These are phyloP conservation scores for Chaitophorus viminalis DNA, from an alignment of 2,888 invertebrate genomes.

Conservation along the genomic window DNA sequence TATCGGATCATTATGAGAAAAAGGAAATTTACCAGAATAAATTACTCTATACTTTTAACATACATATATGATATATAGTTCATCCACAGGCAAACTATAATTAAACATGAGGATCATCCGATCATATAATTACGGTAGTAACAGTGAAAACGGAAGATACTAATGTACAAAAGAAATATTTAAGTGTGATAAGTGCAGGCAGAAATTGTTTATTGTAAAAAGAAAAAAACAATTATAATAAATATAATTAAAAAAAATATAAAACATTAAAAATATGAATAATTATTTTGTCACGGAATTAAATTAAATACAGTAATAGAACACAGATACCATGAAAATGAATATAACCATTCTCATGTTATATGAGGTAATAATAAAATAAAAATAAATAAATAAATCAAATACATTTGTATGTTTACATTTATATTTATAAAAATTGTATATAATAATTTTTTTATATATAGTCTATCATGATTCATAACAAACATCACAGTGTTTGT, in stretches of 20 bases:
- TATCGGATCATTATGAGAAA: too few relatives aligned
- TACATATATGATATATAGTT: too few relatives aligned
- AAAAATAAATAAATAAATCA: background rate
- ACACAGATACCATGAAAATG: background rate
- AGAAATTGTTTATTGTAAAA: conserved; percentile 3
- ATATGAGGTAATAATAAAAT: background rate
- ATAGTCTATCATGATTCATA: background rate
- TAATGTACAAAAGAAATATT: background rate
- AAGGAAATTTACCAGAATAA: too few relatives aligned
- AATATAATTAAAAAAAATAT: background rate
- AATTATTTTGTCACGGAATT: background rate
- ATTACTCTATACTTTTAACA: too few relatives aligned
- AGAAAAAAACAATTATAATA: conserved; percentile 1
- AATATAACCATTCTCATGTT: too few relatives aligned
- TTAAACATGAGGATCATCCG: conserved; percentile 51
- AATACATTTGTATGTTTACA: background rate
- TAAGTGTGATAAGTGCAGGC: background rate
- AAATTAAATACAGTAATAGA: background rate
- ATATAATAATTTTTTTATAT: background rate
- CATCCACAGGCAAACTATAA: conserved; percentile 54
- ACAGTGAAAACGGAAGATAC: conserved; percentile 43
- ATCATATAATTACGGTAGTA: conserved; percentile 38
- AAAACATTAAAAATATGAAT: conserved; percentile 8
- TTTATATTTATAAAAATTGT: background rate
- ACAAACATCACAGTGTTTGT: conserved; percentile 48